phyloP scores from a whole-genome alignment of 2,113 vertebrate genomes.

The Dasyprocta punctata region DNA sequence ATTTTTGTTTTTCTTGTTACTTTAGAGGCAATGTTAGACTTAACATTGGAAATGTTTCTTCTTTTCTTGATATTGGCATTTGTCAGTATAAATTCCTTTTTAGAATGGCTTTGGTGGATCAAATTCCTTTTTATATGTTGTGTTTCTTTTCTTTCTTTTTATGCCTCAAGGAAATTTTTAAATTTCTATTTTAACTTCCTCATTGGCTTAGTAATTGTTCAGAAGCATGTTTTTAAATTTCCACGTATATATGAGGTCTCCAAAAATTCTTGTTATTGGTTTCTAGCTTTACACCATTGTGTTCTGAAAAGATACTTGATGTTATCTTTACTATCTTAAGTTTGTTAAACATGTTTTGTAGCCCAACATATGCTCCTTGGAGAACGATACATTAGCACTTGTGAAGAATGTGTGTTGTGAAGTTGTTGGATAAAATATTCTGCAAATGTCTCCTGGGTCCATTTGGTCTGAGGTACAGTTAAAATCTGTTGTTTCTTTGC shows the following conservation, averaged over 20 bases:
- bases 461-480: fast-evolving
- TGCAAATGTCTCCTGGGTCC: not conserved
- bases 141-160: not conserved
- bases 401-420: too few species aligned
- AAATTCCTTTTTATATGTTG: not conserved
- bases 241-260: not conserved
- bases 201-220: not conserved
- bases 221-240: not conserved
- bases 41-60: not conserved
- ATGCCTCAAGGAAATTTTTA: not conserved
- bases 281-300: not conserved
- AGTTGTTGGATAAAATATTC: too few species aligned
- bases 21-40: not conserved
- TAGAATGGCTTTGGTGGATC: not conserved
- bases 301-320: not conserved
- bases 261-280: not conserved
- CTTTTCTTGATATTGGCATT: not conserved
- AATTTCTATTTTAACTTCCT: not conserved
- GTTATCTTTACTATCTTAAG: not conserved
- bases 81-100: not conserved
- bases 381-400: not conserved
- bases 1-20: not conserved
- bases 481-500: too few species aligned
- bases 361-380: too few species aligned
- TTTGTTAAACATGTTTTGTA: not conserved